Percentiles rank a stretch among this genome's conserved stretches.
Evolutionary conservation across 2,113 vertebrate species (phyloP).

Genomic region (Terrapene triunguis): DNA sequence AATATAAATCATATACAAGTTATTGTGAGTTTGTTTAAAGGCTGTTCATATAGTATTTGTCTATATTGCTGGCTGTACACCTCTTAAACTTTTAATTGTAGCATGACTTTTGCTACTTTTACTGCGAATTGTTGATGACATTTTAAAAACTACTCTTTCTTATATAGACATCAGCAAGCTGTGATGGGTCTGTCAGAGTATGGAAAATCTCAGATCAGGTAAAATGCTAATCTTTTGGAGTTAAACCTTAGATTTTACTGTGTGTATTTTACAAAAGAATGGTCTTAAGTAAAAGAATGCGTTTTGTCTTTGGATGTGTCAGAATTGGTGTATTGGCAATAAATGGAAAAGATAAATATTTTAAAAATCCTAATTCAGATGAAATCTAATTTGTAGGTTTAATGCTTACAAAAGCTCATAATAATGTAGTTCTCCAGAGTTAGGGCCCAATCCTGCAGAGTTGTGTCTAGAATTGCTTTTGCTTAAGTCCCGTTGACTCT

Average conservation of each 20-base stretch:
- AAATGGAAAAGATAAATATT: not conserved
- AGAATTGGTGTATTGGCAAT: not conserved
- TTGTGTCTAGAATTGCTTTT: constrained; percentile 19
- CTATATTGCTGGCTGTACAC: not conserved
- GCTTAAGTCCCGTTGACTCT: not conserved
- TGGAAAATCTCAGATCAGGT: constrained; percentile 95
- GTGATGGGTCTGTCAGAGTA: constrained; percentile 92
- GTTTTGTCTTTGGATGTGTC: not conserved
- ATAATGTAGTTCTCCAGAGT: not conserved
- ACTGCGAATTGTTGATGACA: constrained; percentile 26
- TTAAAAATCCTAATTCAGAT: not conserved
- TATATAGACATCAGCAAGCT: constrained; percentile 91
- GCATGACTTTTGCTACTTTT: not conserved
- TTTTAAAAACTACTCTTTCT: not conserved
- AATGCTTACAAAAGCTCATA: not conserved
- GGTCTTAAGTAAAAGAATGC: not conserved
- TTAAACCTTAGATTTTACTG: not conserved
- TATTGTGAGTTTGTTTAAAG: not conserved
- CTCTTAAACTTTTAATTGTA: not conserved
- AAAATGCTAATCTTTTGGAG: not conserved
- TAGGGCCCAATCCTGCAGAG: not conserved
- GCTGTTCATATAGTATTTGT: not conserved
- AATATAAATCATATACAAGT: not conserved
- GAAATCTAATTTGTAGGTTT: not conserved
- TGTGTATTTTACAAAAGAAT: not conserved